Percentiles rank a stretch among this genome's conserved stretches.
Conservation (phyloP, 2,797 vertebrate genomes). For the Melanotaenia nigrans region DNA sequence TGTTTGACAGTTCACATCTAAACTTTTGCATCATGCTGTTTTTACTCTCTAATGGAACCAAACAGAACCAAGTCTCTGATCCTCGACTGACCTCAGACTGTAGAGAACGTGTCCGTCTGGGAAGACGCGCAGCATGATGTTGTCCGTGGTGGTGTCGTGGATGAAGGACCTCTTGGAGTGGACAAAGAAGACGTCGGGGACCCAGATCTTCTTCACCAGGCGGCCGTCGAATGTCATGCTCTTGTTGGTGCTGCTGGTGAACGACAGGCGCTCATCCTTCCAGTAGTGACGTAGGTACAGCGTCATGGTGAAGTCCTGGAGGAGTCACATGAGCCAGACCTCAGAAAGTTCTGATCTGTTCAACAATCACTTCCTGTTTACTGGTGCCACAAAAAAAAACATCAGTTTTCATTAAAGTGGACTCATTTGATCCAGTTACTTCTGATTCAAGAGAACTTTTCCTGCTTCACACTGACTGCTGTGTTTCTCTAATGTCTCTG, state of each 20-base stretch:
- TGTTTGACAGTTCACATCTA: too few relatives aligned
- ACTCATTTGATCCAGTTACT: too few relatives aligned
- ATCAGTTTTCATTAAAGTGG: too few relatives aligned
- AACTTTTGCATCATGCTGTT: too few relatives aligned
- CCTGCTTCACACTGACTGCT: too few relatives aligned
- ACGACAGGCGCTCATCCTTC: conserved; percentile 94
- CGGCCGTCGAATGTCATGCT: conserved; percentile 97
- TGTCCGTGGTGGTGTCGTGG: conserved; percentile 95
- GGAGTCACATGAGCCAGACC: background rate
- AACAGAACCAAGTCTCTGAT: too few relatives aligned
- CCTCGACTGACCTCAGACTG: conserved; percentile 89
- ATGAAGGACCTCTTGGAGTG: conserved; percentile 97
- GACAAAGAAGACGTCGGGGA: conserved; percentile 97
- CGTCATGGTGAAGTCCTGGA: conserved; percentile 97
- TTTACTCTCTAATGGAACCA: too few relatives aligned
- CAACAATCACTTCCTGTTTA: too few relatives aligned
- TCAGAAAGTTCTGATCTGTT: too few relatives aligned
- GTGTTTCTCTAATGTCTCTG: too few relatives aligned
- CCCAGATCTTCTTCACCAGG: conserved; percentile 98
- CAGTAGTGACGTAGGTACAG: conserved; percentile 96
- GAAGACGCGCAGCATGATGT: conserved; percentile 96
- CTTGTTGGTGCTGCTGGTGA: conserved; percentile 92
- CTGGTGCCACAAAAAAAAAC: too few relatives aligned
- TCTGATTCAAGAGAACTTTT: too few relatives aligned
- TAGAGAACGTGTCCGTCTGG: conserved; percentile 96